Base-by-base conservation (phyloP, 2,797 vertebrate species). In the Enteromius afrohamiltoni region DNA sequence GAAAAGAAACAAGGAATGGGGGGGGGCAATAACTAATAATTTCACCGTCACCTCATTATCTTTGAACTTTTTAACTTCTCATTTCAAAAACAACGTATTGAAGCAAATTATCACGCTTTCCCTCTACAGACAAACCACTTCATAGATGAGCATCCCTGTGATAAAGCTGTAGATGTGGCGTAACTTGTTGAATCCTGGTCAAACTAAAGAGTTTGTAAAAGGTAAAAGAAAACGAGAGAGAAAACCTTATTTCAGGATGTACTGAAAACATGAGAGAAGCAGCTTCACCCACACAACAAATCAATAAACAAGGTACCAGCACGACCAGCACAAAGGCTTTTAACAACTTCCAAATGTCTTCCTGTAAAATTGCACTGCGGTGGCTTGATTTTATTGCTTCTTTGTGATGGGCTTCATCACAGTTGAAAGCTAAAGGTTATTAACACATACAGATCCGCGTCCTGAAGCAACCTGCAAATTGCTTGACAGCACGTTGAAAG, bases 341-440 rank as follows among this genome's bases (percentile, higher is more conserved):
- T 47, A 60, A 58, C 49, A 42, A 31, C 16, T 55, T 69, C 9
- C 14, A 55, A 79, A 42, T 19, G 42, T 80, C 64, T 68, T 73
- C 17, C 21, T 55, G 26, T 75, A 34, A 67, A 80, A 85, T 58
- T 17, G 2, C 19, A 70, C 69, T 31, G 26, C 19, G 23, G 31
- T 45, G 21, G 11, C 31, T 42, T 64, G 53, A 71, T 45, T 69
- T 14, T 68, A 53, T 75, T 58, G 70, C 31, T 49, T 49, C 26
- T 73, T 49, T 73, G 31, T 76, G 70, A 73, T 60, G 64, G 45
- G 13, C 17, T 60, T 82, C 31, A 47, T 49, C 58, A 40, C 68
- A 69, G 51, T 62, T 68, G 37, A 78, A n/a, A 55, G 78, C 74
- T 67, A 40, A 78, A 64, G 49, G 62, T 84, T 82, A 79, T 84